Conservation (phyloP, 2,797 vertebrate genomes). For the Sebastiscus tertius region DNA sequence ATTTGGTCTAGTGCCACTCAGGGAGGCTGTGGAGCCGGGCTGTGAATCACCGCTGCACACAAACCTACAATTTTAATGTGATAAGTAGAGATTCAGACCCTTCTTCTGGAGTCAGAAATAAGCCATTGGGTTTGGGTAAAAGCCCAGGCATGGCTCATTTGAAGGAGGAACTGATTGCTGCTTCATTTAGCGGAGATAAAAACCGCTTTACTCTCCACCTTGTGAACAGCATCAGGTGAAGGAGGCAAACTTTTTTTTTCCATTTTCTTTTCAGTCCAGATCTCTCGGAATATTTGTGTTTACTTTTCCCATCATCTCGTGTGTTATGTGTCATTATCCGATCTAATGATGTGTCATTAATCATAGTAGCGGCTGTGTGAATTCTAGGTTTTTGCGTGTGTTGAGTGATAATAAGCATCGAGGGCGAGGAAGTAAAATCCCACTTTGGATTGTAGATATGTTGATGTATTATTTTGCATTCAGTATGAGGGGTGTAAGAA, state of each 20-base stretch:
- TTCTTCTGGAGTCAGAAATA: conserved; percentile 34
- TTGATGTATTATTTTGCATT: conserved; percentile 8
- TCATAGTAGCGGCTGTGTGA: conserved; percentile 19
- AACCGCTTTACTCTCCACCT: conserved; percentile 26
- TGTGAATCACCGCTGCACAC: conserved; percentile 46
- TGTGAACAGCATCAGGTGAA: conserved; percentile 25
- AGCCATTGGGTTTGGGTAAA: conserved; percentile 46
- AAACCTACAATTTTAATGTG: conserved; percentile 66
- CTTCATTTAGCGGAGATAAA: conserved; percentile 50
- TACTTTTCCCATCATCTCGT: background rate
- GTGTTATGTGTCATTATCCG: conserved; percentile 34
- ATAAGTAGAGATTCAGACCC: conserved; percentile 54
- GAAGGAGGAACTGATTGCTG: conserved; percentile 39
- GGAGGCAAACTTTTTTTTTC: background rate
- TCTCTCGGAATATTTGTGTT: conserved; percentile 19
- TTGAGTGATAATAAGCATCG: conserved; percentile 30
- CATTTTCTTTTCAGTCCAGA: conserved; percentile 1
- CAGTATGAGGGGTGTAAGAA: too few relatives aligned
- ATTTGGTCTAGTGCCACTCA: conserved; percentile 77
- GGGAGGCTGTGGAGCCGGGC: conserved; percentile 48
- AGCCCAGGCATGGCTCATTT: conserved; percentile 42
- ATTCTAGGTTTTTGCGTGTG: conserved; percentile 29
- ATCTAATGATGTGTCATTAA: conserved; percentile 53
- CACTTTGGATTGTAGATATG: conserved; percentile 15
- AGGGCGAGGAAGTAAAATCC: conserved; percentile 15